Evolutionary conservation across 2,113 vertebrate genomes (phyloP), one percentile per base, ranked within the genome.

Genomic region (Tursiops truncatus): DNA sequence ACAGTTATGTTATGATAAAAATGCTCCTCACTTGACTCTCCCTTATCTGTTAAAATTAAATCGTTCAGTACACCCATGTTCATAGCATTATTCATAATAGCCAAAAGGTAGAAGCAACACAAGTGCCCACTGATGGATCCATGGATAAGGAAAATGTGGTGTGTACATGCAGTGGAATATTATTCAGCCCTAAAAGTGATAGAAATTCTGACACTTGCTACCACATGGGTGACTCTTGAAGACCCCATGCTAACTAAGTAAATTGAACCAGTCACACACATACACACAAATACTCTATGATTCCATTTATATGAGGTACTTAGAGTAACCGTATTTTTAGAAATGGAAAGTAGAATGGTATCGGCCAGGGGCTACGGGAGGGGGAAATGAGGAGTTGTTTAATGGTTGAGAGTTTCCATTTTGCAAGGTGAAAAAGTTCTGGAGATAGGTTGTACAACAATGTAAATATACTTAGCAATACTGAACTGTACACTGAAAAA

Each of bases 341-440:
- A 44, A 50, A 77, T 2, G 4, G 36, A 60, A 63, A 60, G 11
- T 23, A 50, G 8, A 83, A 60, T 14, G 6, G 11, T 68, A 20
- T 18, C 5, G n/a, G 13, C 28, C 47, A 26, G n/a, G 8, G 38
- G 0, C 25, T 44, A 1, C 0, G 12, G 1, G 6, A 9, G 17
- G 23, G 6, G 21, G 5, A 3, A 56, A 68, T 8, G 2, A 12
- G 21, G 28, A 76, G 31, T 15, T 82, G 20, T 44, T 86, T 50
- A 62, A 50, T 50, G 38, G 28, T 4, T 18, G 26, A 20, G 44
- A 25, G 9, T 60, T 87, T 71, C 33, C 14, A 23, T 13, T 74
- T 92, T 62, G 6, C 33, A 81, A 68, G 20, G 62, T n/a, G 8
- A 63, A 76, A 74, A n/a, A 5, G 12, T 71, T 89, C 50, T 77